Percentiles rank a stretch among this genome's conserved stretches.
phyloP scores from a whole-genome alignment of 2,113 vertebrate species.

The Sciurus niger region DNA sequence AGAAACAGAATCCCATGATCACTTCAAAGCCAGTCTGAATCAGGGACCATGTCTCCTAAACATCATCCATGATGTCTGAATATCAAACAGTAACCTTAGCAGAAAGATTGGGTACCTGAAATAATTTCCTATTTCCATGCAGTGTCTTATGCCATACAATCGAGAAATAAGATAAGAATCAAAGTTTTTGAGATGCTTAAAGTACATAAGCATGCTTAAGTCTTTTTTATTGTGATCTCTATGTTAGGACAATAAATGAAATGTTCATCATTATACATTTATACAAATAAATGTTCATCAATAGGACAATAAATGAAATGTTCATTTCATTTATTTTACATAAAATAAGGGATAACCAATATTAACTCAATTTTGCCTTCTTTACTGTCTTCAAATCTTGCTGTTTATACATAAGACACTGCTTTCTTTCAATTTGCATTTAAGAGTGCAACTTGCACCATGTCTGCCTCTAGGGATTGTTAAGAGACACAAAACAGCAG shows the following conservation, averaged over 20 bases:
- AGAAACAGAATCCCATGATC: not conserved
- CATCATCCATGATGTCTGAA: rapidly evolving
- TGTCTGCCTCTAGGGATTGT: not conserved
- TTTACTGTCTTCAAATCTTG: not conserved
- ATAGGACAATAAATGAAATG: not conserved
- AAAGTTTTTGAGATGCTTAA: not conserved
- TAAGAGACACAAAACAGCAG: not conserved
- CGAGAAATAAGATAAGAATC: not conserved
- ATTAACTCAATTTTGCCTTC: not conserved
- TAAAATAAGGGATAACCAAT: not conserved
- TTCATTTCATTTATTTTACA: not conserved
- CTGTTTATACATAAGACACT: not conserved
- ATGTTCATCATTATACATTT: too few relatives aligned
- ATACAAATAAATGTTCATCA: too few relatives aligned
- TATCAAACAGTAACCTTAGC: not conserved
- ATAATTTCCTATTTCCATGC: not conserved
- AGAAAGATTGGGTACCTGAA: not conserved
- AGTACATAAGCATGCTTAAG: not conserved
- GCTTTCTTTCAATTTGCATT: not conserved
- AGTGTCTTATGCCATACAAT: not conserved
- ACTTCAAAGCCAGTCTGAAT: not conserved
- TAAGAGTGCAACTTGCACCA: not conserved
- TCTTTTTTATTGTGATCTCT: not conserved
- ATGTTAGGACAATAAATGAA: not conserved
- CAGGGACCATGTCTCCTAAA: not conserved